Base-by-base conservation (phyloP, 2,888 invertebrate species). In the Epirrita christyi region DNA sequence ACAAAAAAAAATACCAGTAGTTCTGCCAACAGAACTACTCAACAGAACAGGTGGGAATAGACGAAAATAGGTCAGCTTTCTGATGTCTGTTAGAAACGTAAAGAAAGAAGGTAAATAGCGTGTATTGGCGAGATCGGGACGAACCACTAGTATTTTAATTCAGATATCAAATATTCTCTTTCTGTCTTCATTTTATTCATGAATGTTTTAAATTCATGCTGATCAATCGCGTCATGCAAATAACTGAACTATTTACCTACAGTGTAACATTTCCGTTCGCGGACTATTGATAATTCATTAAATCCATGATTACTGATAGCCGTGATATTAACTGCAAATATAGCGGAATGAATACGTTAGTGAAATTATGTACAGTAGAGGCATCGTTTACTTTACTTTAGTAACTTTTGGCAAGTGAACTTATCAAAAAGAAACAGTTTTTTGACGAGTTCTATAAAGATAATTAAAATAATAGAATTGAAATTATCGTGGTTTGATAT, bases 261-360 rank as follows among this genome's bases (percentile, higher is more conserved):
- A n/a, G 21, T 7, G 37, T 43, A 9, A 41, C 32, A 32, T 51
- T 57, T 52, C 37, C 46, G 46, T 10, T 15, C 8, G 14, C 9
- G 41, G 44, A 34, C 14, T 50, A 57, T 51, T 38, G 51, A 57
- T 47, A 51, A 55, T 55, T 45, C 43, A 51, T 51, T 41, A 50
- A 51, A 45, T 46, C 32, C 45, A 34, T 47, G 47, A 47, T 57
- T 48, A 52, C 42, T 46, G 46, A 37, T 42, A 37, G 36, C 36
- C 29, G 38, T 48, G 44, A 44, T 41, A 41, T 46, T 50, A n/a
- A n/a, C n/a, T 46, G 38, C 42, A 7, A 38, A 37, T 29, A 15
- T 10, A 28, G 29, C 48, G 37, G 52, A 45, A 43, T 47, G 46
- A 47, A 47, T 47, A 13, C 27, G 34, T 14, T 7, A 54, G 36